Percentiles rank a stretch among this genome's conserved stretches.
These are phyloP conservation scores for Lasioglossum calceatum DNA, from an alignment of 2,888 invertebrate genomes.

Conservation along the genomic window DNA sequence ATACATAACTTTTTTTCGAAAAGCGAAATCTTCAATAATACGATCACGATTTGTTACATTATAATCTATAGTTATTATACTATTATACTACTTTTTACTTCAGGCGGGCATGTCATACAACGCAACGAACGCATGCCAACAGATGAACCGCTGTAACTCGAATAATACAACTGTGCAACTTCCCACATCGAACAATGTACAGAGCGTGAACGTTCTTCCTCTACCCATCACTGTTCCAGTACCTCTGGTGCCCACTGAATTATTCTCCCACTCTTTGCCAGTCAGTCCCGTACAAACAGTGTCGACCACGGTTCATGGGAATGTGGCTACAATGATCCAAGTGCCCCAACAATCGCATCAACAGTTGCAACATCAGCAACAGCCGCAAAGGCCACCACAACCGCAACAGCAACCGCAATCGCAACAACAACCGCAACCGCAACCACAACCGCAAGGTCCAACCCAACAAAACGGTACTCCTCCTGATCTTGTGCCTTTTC, in stretches of 20 bases:
- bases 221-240: slow-evolving; percentile 79
- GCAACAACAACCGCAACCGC: slow-evolving; percentile 63
- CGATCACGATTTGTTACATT: neutral
- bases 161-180: slow-evolving; percentile 60
- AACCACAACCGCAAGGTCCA: slow-evolving; percentile 67
- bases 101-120: slow-evolving; percentile 78
- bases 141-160: slow-evolving; percentile 63
- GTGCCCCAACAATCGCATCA: slow-evolving; percentile 71
- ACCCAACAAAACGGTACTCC: slow-evolving; percentile 69
- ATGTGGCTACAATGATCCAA: slow-evolving; percentile 77
- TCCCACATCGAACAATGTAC: slow-evolving; percentile 63
- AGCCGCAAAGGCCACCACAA: slow-evolving; percentile 72
- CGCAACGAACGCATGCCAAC: slow-evolving; percentile 71
- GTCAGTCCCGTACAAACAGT: slow-evolving; percentile 72
- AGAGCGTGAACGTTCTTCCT: slow-evolving; percentile 77
- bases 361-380: slow-evolving; percentile 68
- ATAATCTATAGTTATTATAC: neutral
- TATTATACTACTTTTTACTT: slow-evolving; percentile 1
- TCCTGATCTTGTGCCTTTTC: slow-evolving; percentile 77
- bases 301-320: slow-evolving; percentile 62
- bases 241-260: slow-evolving; percentile 78
- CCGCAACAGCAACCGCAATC: slow-evolving; percentile 27
- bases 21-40: neutral
- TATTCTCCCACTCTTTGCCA: slow-evolving; percentile 77
- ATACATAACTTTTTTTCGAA: no score